Evolutionary conservation across 2,113 vertebrate genomes (phyloP), one percentile per base, ranked within the genome.

Genomic region (Crotalus tigris): DNA sequence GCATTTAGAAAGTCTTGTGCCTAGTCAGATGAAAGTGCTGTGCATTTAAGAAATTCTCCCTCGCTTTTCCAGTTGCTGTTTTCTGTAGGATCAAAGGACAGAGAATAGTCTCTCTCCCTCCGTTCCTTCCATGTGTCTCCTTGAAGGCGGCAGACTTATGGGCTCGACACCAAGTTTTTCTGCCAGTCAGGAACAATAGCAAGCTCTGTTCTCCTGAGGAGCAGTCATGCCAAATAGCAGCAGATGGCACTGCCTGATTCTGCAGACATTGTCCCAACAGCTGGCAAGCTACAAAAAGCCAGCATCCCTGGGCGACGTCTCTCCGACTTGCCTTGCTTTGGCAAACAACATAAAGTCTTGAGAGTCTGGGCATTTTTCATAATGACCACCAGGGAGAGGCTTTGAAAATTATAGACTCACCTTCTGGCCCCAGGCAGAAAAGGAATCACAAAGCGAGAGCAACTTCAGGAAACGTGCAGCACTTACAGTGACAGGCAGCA

Each of bases 291-390:
- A 0, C 93, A 94, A 44, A 94, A 91, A 94, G 96, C 94, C 96
- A 69, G 96, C 97, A 97, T 97, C 96, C 97, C 91, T 81, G 94
- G 93, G 95, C 93, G 96, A 96, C 96, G 94, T 97, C 94, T 94
- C 94, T 95, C 94, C 95, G 92, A 39, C 88, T 90, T 9, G 44
- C 39, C 26, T 87, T 58, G 55, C 0, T 0, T 0, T 1, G 92
- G 87, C 94, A 89, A 1, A 0, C 90, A 39, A 81, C 29, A 33
- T 90, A 92, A 92, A 85, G 92, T 64, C 87, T 91, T 92, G 19
- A 90, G 86, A 85, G 57, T 75, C 15, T 53, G 93, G 95, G 94
- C 95, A 94, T 97, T 98, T 98, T 97, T 97, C 95, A 0, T 86
- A 85, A 92, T 33, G 12, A 0, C 49, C n/a, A 29, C 94, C 91